Evolutionary conservation across 2,888 invertebrate species (phyloP).

Genomic region (Leucophenga montana): DNA sequence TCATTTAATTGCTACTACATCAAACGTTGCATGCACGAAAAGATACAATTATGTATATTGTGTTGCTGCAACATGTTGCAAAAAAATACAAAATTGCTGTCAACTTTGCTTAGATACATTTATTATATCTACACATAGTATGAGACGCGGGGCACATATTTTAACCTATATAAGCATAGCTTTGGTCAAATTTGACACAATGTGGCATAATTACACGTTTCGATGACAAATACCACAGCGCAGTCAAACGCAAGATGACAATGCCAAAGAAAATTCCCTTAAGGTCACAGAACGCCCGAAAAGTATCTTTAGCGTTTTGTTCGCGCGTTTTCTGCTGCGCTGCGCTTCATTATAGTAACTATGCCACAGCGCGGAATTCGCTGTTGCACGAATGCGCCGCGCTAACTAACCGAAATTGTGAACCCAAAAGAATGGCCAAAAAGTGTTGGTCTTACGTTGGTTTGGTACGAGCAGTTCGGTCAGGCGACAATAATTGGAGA

Average conservation of each 20-base stretch:
- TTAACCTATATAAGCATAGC: neutral
- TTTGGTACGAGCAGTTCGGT: too few species aligned
- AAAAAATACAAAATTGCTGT: neutral
- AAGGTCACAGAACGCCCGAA: slow-evolving; percentile 7
- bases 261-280: slow-evolving; percentile 18
- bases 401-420: slow-evolving; percentile 44
- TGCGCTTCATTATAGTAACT: slow-evolving; percentile 4
- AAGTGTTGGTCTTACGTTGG: slow-evolving; percentile 24
- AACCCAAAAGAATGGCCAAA: slow-evolving; percentile 54
- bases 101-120: neutral
- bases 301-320: slow-evolving; percentile 29
- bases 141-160: neutral
- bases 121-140: neutral
- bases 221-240: slow-evolving; percentile 54
- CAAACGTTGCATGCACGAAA: slow-evolving; percentile 55
- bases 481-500: slow-evolving; percentile 23
- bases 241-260: slow-evolving; percentile 22
- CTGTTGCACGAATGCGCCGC: slow-evolving; percentile 57
- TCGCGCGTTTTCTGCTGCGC: slow-evolving; percentile 43
- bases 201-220: slow-evolving; percentile 69
- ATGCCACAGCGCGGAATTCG: slow-evolving; percentile 50
- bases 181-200: slow-evolving; percentile 51
- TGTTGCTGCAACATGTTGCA: slow-evolving; percentile 39
- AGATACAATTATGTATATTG: slow-evolving; percentile 53
- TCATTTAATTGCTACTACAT: slow-evolving; percentile 56